A percentile compares a stretch with the other conserved stretches of the same genome.
Evolutionary conservation across 2,113 vertebrate genomes (phyloP).

Genomic region (Vombatus ursinus): DNA sequence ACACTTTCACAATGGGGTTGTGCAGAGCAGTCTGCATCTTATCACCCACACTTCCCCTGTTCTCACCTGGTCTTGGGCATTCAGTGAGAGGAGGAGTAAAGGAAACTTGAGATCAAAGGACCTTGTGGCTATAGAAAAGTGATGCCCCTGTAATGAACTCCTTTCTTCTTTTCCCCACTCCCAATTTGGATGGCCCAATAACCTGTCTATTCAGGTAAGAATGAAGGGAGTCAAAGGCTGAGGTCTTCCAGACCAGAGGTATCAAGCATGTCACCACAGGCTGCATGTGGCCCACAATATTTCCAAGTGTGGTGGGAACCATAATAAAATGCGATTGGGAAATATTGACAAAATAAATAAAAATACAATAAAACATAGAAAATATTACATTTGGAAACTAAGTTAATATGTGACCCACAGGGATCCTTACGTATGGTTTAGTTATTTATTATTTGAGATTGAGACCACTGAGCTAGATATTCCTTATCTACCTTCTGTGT

Average conservation of each 20-base stretch:
- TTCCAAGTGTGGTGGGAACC: background rate
- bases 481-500: background rate
- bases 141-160: background rate
- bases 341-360: no score
- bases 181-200: background rate
- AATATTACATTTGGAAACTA: no score
- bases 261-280: background rate
- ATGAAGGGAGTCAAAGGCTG: background rate
- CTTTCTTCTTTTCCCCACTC: background rate
- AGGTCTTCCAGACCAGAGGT: background rate
- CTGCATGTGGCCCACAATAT: background rate
- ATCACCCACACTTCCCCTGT: background rate
- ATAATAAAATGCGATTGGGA: background rate
- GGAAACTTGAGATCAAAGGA: background rate
- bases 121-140: background rate
- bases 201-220: no score
- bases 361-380: no score
- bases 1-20: background rate
- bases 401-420: no score
- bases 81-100: background rate
- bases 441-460: background rate
- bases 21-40: background rate
- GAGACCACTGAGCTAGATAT: background rate
- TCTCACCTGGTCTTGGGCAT: background rate
- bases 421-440: background rate